Percentiles rank a stretch among this genome's conserved stretches.
phyloP scores from a whole-genome alignment of 2,888 invertebrate genomes.

The Drosophila stalkeri region DNA sequence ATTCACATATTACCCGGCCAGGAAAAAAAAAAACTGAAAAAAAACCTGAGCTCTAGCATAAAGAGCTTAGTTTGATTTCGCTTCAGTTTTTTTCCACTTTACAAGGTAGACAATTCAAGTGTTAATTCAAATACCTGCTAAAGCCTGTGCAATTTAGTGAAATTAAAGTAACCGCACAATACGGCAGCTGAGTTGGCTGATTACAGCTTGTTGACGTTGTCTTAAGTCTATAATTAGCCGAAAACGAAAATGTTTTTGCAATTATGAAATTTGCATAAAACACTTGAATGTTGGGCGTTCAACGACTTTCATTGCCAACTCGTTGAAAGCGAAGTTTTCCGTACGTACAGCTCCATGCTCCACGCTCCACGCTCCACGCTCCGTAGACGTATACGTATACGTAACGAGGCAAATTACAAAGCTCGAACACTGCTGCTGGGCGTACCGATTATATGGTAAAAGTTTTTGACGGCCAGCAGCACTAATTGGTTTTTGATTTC shows the following conservation, averaged over 20 bases:
- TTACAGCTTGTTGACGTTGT: slow-evolving; percentile 36
- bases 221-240: slow-evolving; percentile 59
- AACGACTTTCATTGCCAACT: slow-evolving; percentile 22
- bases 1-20: neutral
- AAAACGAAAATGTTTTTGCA: slow-evolving; percentile 58
- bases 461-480: slow-evolving; percentile 52
- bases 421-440: slow-evolving; percentile 20
- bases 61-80: neutral
- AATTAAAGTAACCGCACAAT: slow-evolving; percentile 18
- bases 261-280: slow-evolving; percentile 56
- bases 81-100: too few species aligned
- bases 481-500: slow-evolving; percentile 77
- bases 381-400: slow-evolving; percentile 31
- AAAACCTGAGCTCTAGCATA: neutral
- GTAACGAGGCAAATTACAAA: slow-evolving; percentile 54
- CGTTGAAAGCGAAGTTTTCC: slow-evolving; percentile 42
- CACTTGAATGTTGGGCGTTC: slow-evolving; percentile 22
- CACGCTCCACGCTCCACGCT: slow-evolving; percentile 35
- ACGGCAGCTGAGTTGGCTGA: slow-evolving; percentile 11
- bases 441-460: slow-evolving; percentile 55
- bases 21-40: too few species aligned
- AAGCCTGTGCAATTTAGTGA: slow-evolving; percentile 12
- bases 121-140: neutral
- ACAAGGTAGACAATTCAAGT: neutral
- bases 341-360: slow-evolving; percentile 19